phyloP scores from a whole-genome alignment of 2,113 vertebrate species.

The Heterotis niloticus region DNA sequence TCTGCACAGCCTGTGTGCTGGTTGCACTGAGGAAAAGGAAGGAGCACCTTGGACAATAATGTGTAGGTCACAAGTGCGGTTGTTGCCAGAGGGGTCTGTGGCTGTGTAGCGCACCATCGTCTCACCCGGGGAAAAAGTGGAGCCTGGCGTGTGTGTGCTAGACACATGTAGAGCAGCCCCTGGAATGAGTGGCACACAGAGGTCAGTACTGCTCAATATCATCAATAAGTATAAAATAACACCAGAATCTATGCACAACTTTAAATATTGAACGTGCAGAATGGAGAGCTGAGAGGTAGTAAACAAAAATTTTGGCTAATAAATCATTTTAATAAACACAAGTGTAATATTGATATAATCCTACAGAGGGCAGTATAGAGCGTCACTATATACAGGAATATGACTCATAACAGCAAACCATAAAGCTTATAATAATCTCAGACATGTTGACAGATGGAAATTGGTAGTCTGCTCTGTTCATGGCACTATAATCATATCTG shows the following conservation, averaged over 20 bases:
- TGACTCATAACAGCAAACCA: constrained; percentile 33
- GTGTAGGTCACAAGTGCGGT: constrained; percentile 82
- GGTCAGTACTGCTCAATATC: not conserved
- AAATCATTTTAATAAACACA: not conserved
- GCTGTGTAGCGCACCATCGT: constrained; percentile 80
- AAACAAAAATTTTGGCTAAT: not conserved
- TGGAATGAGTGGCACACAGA: constrained; percentile 43
- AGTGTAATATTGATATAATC: constrained; percentile 21
- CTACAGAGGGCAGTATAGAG: constrained; percentile 50
- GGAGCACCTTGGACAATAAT: constrained; percentile 78
- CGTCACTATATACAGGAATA: constrained; percentile 1
- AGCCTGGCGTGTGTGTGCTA: constrained; percentile 75
- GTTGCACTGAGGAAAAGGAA: not conserved
- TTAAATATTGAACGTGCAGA: not conserved
- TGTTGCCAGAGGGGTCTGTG: constrained; percentile 84
- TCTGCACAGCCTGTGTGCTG: not conserved
- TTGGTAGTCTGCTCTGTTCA: constrained; percentile 41
- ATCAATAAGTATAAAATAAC: not conserved
- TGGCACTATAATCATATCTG: constrained; percentile 35
- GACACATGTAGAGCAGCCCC: constrained; percentile 70
- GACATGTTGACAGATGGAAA: constrained; percentile 42
- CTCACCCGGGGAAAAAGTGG: constrained; percentile 79
- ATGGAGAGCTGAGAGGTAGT: not conserved
- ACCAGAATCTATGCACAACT: not conserved
- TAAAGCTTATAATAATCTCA: constrained; percentile 43